Base-by-base conservation (phyloP, 2,888 invertebrate species). In the Apeira syringaria region DNA sequence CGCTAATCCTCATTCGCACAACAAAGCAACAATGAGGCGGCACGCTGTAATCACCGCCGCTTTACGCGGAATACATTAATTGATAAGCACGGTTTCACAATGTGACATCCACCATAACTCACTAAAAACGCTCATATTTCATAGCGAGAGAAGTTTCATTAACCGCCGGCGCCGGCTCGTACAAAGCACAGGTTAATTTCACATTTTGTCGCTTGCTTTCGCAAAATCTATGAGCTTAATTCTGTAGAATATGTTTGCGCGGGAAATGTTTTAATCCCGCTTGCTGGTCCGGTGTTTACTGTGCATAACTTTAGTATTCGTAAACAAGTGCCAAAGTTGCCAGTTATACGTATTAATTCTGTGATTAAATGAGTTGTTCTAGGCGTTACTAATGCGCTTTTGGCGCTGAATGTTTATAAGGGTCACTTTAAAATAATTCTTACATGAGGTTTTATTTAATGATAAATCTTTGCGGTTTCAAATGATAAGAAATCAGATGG, bases 61-160 rank as follows among this genome's bases (percentile, higher is more conserved):
- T 68, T 68, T 62, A 58, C 68, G 61, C 64, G 55, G 74, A 72
- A 75, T 71, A 75, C 73, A 75, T 82, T 81, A 82, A 80, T 81
- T 81, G 80, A 80, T 82, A 80, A 77, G 62, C 69, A 61, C 56
- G 47, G 68, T 64, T 63, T 68, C 66, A 65, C 72, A 60, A 46
- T 53, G 64, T 68, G 73, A 78, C 69, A 64, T 67, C 63, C 68
- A 29, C 70, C 78, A 66, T 78, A 75, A 78, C 64, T 80, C 76
- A 78, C 61, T 59, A 56, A 62, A 50, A 63, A 62, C 61, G 53
- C 59, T 74, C 77, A 73, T 78, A 75, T 74, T 75, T 79, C 76
- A 77, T 64, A 54, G 52, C 53, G 38, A 53, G 56, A 66, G 66
- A 70, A 76, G 65, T 78, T 78, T 68, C 65, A 70, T 68, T 70